Percentiles rank a stretch among this genome's conserved stretches.
Conservation (phyloP, 2,113 vertebrate genomes). For the Eulacestoma nigropectus region DNA sequence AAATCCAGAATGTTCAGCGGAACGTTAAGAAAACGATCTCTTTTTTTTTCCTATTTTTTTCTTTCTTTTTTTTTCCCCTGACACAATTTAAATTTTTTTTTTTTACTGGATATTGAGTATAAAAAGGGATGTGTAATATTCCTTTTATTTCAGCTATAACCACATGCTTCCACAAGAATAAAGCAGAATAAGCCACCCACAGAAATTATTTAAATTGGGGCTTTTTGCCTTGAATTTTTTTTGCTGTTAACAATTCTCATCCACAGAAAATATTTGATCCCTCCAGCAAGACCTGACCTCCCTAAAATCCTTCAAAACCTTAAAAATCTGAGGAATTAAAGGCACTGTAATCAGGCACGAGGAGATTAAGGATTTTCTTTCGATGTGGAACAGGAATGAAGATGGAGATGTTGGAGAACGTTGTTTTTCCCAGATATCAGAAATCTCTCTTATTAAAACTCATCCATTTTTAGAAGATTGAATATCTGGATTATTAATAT, state of each 20-base stretch:
- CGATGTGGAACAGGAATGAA: background rate
- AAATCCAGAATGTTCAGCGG: background rate
- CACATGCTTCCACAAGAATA: background rate
- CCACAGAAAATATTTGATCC: background rate
- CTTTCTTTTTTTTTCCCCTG: background rate
- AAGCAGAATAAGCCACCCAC: background rate
- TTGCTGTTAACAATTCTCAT: background rate
- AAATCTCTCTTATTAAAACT: background rate
- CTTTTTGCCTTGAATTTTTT: background rate
- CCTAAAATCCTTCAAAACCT: background rate
- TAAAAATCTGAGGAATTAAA: background rate
- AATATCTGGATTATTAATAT: background rate
- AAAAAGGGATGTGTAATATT: background rate
- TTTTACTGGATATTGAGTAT: background rate
- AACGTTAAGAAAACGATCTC: background rate
- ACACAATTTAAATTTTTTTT: background rate
- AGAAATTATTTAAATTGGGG: background rate
- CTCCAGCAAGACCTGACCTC: background rate
- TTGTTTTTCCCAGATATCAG: background rate
- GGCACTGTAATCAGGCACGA: fast-evolving
- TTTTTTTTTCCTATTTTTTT: fast-evolving
- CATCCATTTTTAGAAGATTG: background rate
- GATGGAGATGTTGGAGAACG: background rate
- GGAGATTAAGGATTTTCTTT: background rate
- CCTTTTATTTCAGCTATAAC: background rate